Evolutionary conservation across 2,888 invertebrate genomes (phyloP), one percentile per base, ranked within the genome.

Genomic region (Oscheius sp.): DNA sequence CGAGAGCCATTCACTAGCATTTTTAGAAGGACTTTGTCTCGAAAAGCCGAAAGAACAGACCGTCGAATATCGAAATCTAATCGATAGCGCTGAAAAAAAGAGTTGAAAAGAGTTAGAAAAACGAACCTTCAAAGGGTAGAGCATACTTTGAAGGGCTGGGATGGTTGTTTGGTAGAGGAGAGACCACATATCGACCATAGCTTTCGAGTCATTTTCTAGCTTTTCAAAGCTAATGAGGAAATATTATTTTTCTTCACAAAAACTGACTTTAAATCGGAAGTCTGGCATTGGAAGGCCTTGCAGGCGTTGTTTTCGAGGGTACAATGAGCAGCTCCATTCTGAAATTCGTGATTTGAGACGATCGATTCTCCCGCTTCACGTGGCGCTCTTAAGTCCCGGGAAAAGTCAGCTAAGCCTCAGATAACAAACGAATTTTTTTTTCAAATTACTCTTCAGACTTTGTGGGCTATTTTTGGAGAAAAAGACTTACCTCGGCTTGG

Each of bases 251-350:
- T n/a, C n/a, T n/a, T n/a, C n/a, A n/a, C n/a, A n/a, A n/a, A n/a
- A n/a, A n/a, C n/a, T n/a, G n/a, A n/a, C n/a, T n/a, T 31, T 0
- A 70, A 39, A 15, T 72, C 70, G 8, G 68, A 70, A 20, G 71
- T 48, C 8, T 71, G 64, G 61, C 76, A 76, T 46, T 69, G 64
- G 66, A 73, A 76, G 1, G 57, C 63, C 37, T 76, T 76, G 61
- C 72, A 73, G 27, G 73, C 76, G 58, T 76, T 76, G 70, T 76
- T 76, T 58, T 76, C 76, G 5, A 76, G 39, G 23, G 73, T 70
- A 65, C 72, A 71, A 8, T 63, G 42, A 6, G 72, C 73, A 10
- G 73, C 75, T 15, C 73, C 70, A n/a, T 75, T 52, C 68, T 68
- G 34, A 33, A 66, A n/a, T 29, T 58, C 39, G 39, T 58, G 33